These are phyloP conservation scores for Euschistus heros DNA, from an alignment of 1,140 invertebrate species.

Conservation along the genomic window DNA sequence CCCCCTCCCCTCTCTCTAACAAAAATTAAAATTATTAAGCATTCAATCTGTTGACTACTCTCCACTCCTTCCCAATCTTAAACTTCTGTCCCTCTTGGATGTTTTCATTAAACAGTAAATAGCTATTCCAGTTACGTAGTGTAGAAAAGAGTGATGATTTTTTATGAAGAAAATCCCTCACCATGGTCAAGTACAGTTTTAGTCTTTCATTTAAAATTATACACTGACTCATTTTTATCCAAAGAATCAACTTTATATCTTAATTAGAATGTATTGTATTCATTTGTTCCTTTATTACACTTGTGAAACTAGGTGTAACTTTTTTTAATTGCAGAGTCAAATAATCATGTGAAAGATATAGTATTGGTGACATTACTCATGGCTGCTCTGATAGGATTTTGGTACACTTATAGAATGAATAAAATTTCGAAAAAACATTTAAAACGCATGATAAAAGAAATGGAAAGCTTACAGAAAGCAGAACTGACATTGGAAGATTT, in stretches of 20 bases:
- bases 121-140: too few relatives aligned
- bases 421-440: slow-evolving; percentile 75
- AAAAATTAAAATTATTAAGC: too few relatives aligned
- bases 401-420: slow-evolving; percentile 81
- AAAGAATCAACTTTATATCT: too few relatives aligned
- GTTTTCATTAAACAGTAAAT: too few relatives aligned
- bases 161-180: too few relatives aligned
- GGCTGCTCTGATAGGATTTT: slow-evolving; percentile 74
- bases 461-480: slow-evolving; percentile 83
- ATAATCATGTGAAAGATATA: slow-evolving; percentile 65
- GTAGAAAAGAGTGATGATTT: too few relatives aligned
- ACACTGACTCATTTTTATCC: neutral
- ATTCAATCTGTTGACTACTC: too few relatives aligned
- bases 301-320: neutral
- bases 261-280: too few relatives aligned
- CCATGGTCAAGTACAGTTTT: neutral
- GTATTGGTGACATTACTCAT: slow-evolving; percentile 70
- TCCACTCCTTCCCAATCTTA: too few relatives aligned
- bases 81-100: too few relatives aligned
- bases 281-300: slow-evolving; percentile 11
- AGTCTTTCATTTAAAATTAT: neutral
- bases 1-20: too few relatives aligned
- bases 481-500: slow-evolving; percentile 75
- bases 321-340: slow-evolving; percentile 18
- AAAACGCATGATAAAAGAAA: slow-evolving; percentile 79